Evolutionary conservation across 1,140 invertebrate species (phyloP).

Genomic region (Drosophila ogumai): DNA sequence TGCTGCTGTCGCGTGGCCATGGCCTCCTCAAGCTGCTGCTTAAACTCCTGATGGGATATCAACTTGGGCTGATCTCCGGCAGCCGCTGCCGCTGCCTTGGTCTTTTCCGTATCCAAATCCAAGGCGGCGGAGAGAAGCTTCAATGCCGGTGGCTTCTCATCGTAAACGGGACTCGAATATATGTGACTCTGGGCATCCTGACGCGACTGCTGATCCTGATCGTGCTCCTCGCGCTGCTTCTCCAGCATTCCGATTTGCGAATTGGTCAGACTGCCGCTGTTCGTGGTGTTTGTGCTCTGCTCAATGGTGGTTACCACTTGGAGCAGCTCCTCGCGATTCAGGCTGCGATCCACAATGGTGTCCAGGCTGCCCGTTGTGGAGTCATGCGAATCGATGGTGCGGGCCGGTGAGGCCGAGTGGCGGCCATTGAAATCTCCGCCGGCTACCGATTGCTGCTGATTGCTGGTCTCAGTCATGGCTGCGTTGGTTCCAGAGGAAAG

Average conservation of each 20-base stretch:
- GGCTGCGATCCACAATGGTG: slow-evolving; percentile 78
- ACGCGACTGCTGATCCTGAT: slow-evolving; percentile 33
- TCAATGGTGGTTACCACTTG: slow-evolving; percentile 66
- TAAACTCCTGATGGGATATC: slow-evolving; percentile 77
- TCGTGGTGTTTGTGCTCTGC: slow-evolving; percentile 73
- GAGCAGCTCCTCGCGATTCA: slow-evolving; percentile 68
- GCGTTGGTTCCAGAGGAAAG: neutral
- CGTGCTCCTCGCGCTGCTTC: slow-evolving; percentile 25
- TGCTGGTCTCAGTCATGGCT: slow-evolving; percentile 56
- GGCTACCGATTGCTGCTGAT: slow-evolving; percentile 19
- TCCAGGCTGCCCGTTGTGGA: slow-evolving; percentile 81
- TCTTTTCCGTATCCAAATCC: slow-evolving; percentile 24
- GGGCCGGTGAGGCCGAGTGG: slow-evolving; percentile 78
- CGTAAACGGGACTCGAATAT: slow-evolving; percentile 82
- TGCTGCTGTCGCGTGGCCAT: slow-evolving; percentile 55
- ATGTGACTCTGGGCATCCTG: slow-evolving; percentile 83
- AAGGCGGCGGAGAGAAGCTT: slow-evolving; percentile 58
- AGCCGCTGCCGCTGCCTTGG: slow-evolving; percentile 13
- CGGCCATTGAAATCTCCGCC: slow-evolving; percentile 26
- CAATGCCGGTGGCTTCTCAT: slow-evolving; percentile 68
- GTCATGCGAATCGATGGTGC: slow-evolving; percentile 81
- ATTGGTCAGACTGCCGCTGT: slow-evolving; percentile 70
- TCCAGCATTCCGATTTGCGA: slow-evolving; percentile 76
- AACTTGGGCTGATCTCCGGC: slow-evolving; percentile 54
- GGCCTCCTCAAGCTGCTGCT: slow-evolving; percentile 73